Evolutionary conservation across 2,113 vertebrate species (phyloP), one percentile per base, ranked within the genome.

Genomic region (Tenebrosternarchus preto): DNA sequence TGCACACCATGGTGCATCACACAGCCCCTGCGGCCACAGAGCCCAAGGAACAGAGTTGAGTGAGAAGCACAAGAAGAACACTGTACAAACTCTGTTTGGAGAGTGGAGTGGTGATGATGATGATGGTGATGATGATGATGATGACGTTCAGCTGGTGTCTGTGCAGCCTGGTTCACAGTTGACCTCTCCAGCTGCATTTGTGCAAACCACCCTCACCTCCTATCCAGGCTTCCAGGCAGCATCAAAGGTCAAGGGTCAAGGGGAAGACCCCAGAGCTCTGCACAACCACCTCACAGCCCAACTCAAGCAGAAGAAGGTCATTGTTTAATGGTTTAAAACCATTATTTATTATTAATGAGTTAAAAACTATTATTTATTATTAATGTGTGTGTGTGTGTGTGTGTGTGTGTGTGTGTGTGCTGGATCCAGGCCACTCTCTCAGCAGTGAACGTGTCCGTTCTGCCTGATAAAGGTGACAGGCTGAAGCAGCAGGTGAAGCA

Each of bases 281-380:
- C 92, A 83, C 43, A 88, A 55, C 27, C 83, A 89, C 78, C 94
- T 98, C 53, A 79, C 89, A 0, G 61, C 87, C 0, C 95, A 98
- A 73, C 94, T 98, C 70, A 92, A 92, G 60, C 95, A 96, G 84
- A 97, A 95, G 81, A 96, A 97, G 96, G 97, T 98, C n/a, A n/a
- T n/a, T n/a, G n/a, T n/a, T n/a, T n/a, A n/a, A n/a, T n/a, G n/a
- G n/a, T n/a, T n/a, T n/a, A n/a, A n/a, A n/a, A n/a, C n/a, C n/a
- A n/a, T n/a, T n/a, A n/a, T n/a, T n/a, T n/a, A n/a, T n/a, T n/a
- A n/a, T n/a, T n/a, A n/a, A n/a, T n/a, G n/a, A n/a, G n/a, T n/a
- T n/a, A n/a, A n/a, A n/a, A n/a, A n/a, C n/a, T n/a, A n/a, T n/a
- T n/a, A n/a, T n/a, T n/a, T n/a, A n/a, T n/a, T n/a, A n/a, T n/a